phyloP scores from a whole-genome alignment of 2,113 vertebrate genomes.

The Limnothrissa miodon region DNA sequence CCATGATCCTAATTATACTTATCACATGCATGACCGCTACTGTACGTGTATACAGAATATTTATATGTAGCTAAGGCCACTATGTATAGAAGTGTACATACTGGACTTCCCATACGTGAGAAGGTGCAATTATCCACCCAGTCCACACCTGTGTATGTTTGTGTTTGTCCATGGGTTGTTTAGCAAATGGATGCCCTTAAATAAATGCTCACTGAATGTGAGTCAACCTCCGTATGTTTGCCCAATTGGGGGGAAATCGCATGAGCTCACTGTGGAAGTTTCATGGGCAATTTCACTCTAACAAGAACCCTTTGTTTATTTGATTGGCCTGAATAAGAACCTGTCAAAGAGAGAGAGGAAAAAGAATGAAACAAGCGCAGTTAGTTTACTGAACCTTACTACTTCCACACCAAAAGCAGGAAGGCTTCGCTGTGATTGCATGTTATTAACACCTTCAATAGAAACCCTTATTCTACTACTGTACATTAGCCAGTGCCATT shows the following conservation, averaged over 20 bases:
- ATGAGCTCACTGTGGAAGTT: constrained; percentile 33
- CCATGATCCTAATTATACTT: constrained; percentile 57
- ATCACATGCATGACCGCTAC: constrained; percentile 38
- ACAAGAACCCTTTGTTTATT: constrained; percentile 41
- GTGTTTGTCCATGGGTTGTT: constrained; percentile 54
- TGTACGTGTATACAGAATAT: neutral
- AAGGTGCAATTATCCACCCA: constrained; percentile 20
- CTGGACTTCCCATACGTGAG: neutral
- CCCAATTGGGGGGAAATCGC: constrained; percentile 29
- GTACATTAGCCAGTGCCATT: neutral
- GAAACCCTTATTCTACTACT: neutral
- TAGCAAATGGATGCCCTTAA: constrained; percentile 31
- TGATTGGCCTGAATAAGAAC: constrained; percentile 39
- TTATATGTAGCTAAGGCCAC: neutral
- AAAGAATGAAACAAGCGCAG: too few relatives aligned
- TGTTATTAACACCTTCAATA: neutral
- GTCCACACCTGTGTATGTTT: constrained; percentile 57
- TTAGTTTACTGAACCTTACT: neutral
- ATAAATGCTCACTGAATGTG: neutral
- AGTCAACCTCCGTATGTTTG: constrained; percentile 19
- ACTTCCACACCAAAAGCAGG: neutral
- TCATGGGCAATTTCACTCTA: constrained; percentile 58
- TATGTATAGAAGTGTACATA: neutral
- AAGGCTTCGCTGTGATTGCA: neutral
- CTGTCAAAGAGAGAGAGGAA: neutral